Evolutionary conservation across 1,140 invertebrate species (phyloP), one percentile per base, ranked within the genome.

Genomic region (Tetramorium alpestre): DNA sequence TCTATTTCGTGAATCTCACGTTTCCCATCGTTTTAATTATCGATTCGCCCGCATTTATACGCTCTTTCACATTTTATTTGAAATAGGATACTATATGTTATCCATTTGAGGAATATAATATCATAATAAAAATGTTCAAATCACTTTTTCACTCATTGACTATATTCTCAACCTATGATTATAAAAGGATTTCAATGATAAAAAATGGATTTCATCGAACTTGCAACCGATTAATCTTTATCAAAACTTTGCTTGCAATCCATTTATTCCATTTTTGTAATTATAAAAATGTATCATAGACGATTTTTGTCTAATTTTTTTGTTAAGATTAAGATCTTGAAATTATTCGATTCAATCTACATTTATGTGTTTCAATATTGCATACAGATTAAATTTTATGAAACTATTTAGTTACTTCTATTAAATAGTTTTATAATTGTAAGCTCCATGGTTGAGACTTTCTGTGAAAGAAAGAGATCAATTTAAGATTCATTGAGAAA

Each of bases 211-310:
- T 77, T 41, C 0, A 25, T 28, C 47, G 47, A 77, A 62, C n/a
- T 41, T 25, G 8, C 7, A 33, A 25, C 3, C 16, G 11, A 49
- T 49, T 49, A 16, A 49, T 44, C 10, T 58, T 13, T 25, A 41
- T 16, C 8, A 28, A 62, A 77, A 25, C n/a, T 76, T 76, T 18
- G 18, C 33, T 76, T 16, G 1, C 8, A 44, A 16, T 62, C 5
- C 0, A 75, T 41, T 76, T 1, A 3, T 62, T 1, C 4, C 7
- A 25, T 22, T 56, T 22, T 75, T 22, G n/a, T 22, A 41, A 76
- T 58, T 41, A 75, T 22, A n/a, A 28, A 77, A 44, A 64, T 77
- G 33, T 28, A 28, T 77, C 10, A 60, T 41, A 44, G 7, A 76
- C 13, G 7, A 76, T 77, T 33, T 4, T 33, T 77, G 1, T 18